Evolutionary conservation across 2,797 vertebrate genomes (phyloP), one percentile per base, ranked within the genome.

Genomic region (Heterohyrax brucei): DNA sequence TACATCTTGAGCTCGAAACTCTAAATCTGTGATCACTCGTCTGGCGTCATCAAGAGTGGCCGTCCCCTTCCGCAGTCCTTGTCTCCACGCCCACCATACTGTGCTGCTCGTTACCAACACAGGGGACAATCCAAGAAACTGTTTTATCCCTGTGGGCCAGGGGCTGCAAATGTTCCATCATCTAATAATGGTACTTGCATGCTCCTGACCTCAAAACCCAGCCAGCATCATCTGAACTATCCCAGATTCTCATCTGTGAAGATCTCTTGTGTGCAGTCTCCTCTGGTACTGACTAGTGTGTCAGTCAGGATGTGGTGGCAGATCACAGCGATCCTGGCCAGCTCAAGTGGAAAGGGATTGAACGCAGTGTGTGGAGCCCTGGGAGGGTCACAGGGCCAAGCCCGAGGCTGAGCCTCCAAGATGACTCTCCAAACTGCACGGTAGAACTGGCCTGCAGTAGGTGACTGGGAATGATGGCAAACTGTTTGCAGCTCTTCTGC

Each of bases 1-100:
- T 7, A 1, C 2, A 24, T 46, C 62, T 12, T 6, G 62, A 50
- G 91, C 78, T 5, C 30, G 2, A 50, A 21, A 22, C 2, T 33
- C 53, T 2, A 13, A 39, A 9, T 0, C 0, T 2, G 82, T 0
- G 0, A 3, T 0, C 0, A 26, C 61, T 12, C 56, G 3, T 24
- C 26, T 22, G 0, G 19, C 0, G 19, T 8, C 1, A 18, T 2
- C 22, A 24, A 24, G 18, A 18, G 75, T 5, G 16, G 39, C 82
- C 9, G 3, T 7, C 48, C 5, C 19, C 5, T 12, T 46, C 64
- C n/a, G 2, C 28, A 16, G 0, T 0, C 30, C 50, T 19, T 10
- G 28, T 33, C 64, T 19, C 0, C 2, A 2, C 4, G 30, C 33
- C 59, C 3, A 0, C 53, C 0, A 3, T 5, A 7, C 64, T 12